Conservation (phyloP, 35 echinoderm and acorn worm genomes). For the Patiria miniata region DNA sequence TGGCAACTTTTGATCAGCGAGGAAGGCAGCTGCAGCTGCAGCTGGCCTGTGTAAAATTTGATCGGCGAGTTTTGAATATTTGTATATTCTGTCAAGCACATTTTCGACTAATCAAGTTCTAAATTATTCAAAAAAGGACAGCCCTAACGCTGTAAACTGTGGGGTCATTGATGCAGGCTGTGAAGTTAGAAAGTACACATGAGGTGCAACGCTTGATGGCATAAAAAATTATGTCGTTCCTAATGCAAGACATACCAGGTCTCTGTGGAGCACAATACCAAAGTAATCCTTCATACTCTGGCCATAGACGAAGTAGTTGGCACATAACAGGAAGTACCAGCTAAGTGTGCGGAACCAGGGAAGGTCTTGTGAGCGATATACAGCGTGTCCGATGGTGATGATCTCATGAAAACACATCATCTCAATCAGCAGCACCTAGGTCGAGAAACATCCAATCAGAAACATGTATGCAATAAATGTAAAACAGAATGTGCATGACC, state of each 20-base stretch:
- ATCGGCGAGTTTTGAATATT: too few species aligned
- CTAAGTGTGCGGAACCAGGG: slow-evolving; percentile 98
- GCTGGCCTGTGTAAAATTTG: too few species aligned
- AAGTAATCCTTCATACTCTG: slow-evolving; percentile 97
- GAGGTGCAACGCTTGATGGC: too few species aligned
- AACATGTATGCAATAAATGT: not conserved
- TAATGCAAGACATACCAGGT: slow-evolving; percentile 94
- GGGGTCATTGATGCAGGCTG: too few species aligned
- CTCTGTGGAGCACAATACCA: slow-evolving; percentile 89
- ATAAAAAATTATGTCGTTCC: too few species aligned
- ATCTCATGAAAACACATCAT: slow-evolving; percentile 97
- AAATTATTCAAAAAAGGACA: too few species aligned
- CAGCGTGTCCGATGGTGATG: slow-evolving; percentile 94
- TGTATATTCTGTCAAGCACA: too few species aligned
- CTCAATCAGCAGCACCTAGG: slow-evolving; percentile 86
- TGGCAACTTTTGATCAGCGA: too few species aligned
- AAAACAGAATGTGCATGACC: not conserved
- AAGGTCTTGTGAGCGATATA: slow-evolving; percentile 87
- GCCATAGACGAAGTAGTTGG: slow-evolving; percentile 99
- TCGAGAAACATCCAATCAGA: not conserved
- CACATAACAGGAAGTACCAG: slow-evolving; percentile 96
- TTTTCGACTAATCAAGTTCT: too few species aligned
- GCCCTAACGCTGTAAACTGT: too few species aligned
- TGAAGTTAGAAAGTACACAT: too few species aligned
- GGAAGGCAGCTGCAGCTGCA: too few species aligned